Evolutionary conservation across 2,113 vertebrate genomes (phyloP).

Genomic region (Falcunculus frontatus): DNA sequence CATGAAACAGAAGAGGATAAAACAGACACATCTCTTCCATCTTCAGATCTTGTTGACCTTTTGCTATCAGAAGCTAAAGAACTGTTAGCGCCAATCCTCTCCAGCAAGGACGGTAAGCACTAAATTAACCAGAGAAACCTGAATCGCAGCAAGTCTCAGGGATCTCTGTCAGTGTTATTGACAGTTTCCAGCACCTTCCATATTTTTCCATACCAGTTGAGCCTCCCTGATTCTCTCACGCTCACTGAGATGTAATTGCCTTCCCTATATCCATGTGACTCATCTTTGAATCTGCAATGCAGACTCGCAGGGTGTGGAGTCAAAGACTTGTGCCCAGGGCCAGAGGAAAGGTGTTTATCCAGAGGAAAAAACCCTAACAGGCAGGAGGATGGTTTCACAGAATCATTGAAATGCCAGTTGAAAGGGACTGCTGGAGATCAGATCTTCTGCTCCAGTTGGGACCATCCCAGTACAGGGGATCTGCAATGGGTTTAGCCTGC

Average conservation of each 20-base stretch:
- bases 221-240: not conserved
- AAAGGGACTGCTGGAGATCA: not conserved
- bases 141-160: not conserved
- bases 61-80: constrained; percentile 66
- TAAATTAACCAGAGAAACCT: not conserved
- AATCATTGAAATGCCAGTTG: not conserved
- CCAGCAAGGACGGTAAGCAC: constrained; percentile 41
- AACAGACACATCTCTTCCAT: constrained; percentile 49
- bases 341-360: not conserved
- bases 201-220: not conserved
- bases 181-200: not conserved
- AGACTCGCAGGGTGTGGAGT: not conserved
- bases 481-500: not conserved
- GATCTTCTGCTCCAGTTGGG: not conserved
- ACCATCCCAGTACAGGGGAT: not conserved
- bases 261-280: not conserved
- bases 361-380: not conserved
- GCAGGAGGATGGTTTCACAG: not conserved
- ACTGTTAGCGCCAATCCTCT: constrained; percentile 27
- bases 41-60: constrained; percentile 57
- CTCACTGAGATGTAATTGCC: not conserved
- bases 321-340: not conserved
- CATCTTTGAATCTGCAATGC: not conserved
- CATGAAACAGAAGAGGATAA: constrained; percentile 46
- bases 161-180: not conserved